Conservation (phyloP, 2,888 invertebrate genomes). For the Melikaiella ostensackeni region DNA sequence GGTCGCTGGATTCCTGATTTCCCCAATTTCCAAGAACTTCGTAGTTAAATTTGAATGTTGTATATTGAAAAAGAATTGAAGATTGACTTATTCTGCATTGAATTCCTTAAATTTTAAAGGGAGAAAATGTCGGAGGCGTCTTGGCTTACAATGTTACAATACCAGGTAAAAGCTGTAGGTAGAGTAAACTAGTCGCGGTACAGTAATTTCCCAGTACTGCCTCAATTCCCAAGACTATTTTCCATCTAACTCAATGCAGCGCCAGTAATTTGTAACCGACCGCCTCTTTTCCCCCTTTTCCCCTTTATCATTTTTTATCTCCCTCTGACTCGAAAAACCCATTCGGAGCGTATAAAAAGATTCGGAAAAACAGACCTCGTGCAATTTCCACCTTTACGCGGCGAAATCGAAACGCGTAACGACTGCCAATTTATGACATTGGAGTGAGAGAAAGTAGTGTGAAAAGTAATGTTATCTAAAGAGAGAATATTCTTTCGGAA, state of each 20-base stretch:
- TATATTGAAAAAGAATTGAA: too few relatives aligned
- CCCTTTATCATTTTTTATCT: slow-evolving; percentile 65
- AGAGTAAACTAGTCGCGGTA: slow-evolving; percentile 60
- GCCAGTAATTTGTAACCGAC: slow-evolving; percentile 67
- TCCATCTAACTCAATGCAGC: slow-evolving; percentile 53
- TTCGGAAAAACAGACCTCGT: slow-evolving; percentile 38
- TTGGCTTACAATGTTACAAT: neutral
- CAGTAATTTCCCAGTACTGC: slow-evolving; percentile 64
- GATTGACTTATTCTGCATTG: too few relatives aligned
- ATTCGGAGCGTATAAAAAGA: slow-evolving; percentile 55
- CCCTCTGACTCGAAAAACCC: slow-evolving; percentile 48
- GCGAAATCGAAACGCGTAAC: neutral
- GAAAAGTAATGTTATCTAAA: neutral
- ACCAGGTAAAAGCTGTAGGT: neutral
- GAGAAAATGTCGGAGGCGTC: neutral
- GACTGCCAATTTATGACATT: neutral
- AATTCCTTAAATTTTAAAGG: too few relatives aligned
- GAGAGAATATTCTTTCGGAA: too few relatives aligned
- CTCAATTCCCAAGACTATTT: slow-evolving; percentile 44
- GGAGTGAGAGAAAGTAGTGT: neutral
- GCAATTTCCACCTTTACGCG: neutral
- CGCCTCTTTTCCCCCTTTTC: slow-evolving; percentile 46
- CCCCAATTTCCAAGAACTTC: too few relatives aligned
- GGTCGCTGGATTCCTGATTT: too few relatives aligned
- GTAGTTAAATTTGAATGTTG: too few relatives aligned